Conservation (phyloP, 2,113 vertebrate genomes). For the Drymodes brunneopygia region DNA sequence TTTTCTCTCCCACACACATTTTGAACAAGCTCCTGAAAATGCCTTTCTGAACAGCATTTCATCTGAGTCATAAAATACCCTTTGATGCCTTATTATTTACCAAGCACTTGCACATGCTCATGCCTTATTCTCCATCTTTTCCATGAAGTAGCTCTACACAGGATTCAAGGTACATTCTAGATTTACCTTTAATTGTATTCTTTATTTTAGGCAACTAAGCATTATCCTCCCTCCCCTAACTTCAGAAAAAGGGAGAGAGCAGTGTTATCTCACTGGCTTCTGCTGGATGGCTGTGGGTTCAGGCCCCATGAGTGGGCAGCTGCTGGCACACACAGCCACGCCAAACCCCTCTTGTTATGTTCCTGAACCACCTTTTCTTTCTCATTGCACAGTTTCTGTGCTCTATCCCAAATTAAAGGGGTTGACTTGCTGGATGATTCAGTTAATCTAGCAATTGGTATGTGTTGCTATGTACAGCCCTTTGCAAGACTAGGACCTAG, state of each 20-base stretch:
- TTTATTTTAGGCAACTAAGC: not conserved
- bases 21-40: not conserved
- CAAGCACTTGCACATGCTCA: not conserved
- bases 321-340: not conserved
- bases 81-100: not conserved
- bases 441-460: not conserved
- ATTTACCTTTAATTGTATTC: not conserved
- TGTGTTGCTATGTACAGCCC: fast-evolving
- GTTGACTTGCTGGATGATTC: not conserved
- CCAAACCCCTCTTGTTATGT: not conserved
- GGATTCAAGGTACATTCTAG: not conserved
- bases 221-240: not conserved
- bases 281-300: not conserved
- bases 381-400: not conserved
- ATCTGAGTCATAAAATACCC: not conserved
- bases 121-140: not conserved
- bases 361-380: not conserved
- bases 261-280: not conserved
- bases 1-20: not conserved
- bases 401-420: not conserved
- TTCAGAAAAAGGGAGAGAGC: not conserved
- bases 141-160: not conserved
- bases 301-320: too few species aligned
- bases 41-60: not conserved
- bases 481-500: not conserved